phyloP scores from a whole-genome alignment of 1,140 invertebrate species.

The Atta colombica region DNA sequence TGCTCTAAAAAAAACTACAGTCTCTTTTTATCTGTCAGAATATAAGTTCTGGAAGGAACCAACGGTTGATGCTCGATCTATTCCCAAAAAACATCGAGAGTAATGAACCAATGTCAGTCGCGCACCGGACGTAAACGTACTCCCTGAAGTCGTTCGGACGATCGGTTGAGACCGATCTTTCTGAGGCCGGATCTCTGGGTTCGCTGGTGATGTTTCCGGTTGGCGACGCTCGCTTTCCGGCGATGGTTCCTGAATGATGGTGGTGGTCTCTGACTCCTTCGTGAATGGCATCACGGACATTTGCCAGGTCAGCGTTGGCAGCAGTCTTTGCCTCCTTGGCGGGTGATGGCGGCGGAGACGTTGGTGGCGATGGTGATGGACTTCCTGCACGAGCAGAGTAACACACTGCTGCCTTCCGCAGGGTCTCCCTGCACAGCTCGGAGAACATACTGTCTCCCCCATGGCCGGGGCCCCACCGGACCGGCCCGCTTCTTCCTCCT shows the following conservation, averaged over 20 bases:
- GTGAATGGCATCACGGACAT: slow-evolving; percentile 78
- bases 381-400: slow-evolving; percentile 85
- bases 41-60: background rate
- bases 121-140: slow-evolving; percentile 78
- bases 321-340: slow-evolving; percentile 83
- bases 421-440: slow-evolving; percentile 89
- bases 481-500: slow-evolving; percentile 65
- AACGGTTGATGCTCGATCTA: slow-evolving; percentile 21
- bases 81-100: background rate
- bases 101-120: slow-evolving; percentile 47
- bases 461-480: slow-evolving; percentile 84
- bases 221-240: slow-evolving; percentile 55
- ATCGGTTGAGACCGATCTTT: slow-evolving; percentile 63
- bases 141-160: slow-evolving; percentile 75
- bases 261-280: slow-evolving; percentile 62
- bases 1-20: background rate
- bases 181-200: slow-evolving; percentile 65
- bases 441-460: slow-evolving; percentile 88
- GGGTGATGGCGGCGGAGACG: slow-evolving; percentile 85
- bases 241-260: slow-evolving; percentile 60
- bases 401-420: slow-evolving; percentile 87
- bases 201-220: slow-evolving; percentile 63
- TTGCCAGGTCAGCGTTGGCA: slow-evolving; percentile 80
- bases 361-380: slow-evolving; percentile 84
- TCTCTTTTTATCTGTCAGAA: background rate